Evolutionary conservation across 2,797 vertebrate species (phyloP).

Genomic region (Megaceryle alcyon): DNA sequence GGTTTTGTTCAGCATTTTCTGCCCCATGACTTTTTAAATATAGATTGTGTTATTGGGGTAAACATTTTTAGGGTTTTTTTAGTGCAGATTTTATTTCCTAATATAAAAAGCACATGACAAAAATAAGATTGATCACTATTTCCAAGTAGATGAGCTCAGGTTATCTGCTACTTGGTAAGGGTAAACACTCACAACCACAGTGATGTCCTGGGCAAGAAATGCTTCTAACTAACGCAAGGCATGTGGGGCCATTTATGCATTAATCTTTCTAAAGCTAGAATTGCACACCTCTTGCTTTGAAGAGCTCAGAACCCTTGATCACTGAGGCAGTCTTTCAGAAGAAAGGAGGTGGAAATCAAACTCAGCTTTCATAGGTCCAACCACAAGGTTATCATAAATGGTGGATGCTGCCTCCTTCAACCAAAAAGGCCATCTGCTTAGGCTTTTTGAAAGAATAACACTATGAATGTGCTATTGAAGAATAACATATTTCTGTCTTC

Average conservation of each 20-base stretch:
- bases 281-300: not conserved
- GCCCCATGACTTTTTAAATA: not conserved
- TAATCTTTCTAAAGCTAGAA: not conserved
- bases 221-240: not conserved
- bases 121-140: not conserved
- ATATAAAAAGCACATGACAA: not conserved
- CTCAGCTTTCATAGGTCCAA: not conserved
- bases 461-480: not conserved
- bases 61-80: not conserved
- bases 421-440: not conserved
- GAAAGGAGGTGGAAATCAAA: not conserved
- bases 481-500: not conserved
- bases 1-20: not conserved
- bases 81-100: not conserved
- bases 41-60: not conserved
- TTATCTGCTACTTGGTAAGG: not conserved
- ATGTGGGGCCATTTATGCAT: not conserved
- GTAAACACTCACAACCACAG: not conserved
- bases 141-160: not conserved
- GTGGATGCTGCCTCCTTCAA: rapidly evolving
- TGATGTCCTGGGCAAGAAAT: not conserved
- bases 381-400: not conserved
- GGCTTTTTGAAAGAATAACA: not conserved
- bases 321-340: not conserved
- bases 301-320: not conserved